Base-by-base conservation (phyloP, 2,888 invertebrate genomes). In the Hylaea fasciaria region DNA sequence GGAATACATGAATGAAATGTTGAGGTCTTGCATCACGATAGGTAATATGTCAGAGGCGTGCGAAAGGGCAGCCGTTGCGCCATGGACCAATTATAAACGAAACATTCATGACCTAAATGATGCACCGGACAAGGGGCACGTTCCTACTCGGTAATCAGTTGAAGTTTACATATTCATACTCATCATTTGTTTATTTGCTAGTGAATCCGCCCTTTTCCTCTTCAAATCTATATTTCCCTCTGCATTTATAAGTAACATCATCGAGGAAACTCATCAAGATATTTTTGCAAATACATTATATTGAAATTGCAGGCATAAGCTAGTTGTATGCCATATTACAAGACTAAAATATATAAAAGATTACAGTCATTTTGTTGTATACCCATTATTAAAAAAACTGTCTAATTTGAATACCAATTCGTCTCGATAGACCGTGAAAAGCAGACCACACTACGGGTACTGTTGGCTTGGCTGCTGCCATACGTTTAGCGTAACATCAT, bases 11-110 rank as follows among this genome's bases (percentile, higher is more conserved):
- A 68, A 76, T 72, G 66, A 72, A 72, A 66, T 71, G 68, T 72
- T 57, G 71, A 67, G 67, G 62, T 74, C 71, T 86, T 85, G 76
- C 82, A 74, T 78, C 82, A 83, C 68, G 61, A 57, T 57, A 52
- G 71, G 72, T 77, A 74, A 82, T 81, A 85, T 86, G 86, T 87
- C 86, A 87, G 86, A 86, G 83, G 72, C 85, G 76, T 73, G 76
- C 70, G 72, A 86, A 88, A 86, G 87, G 86, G 85, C 85, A 82
- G 64, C 62, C 64, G 74, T 77, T 79, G 70, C 67, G 76, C 67
- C 77, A 81, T 71, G 73, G 69, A 68, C 69, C 74, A 73, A 70
- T 70, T 73, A 69, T 66, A 70, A 73, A 66, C 64, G 68, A 75
- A 72, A 66, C 60, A 66, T 66, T 64, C 68, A 54, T 66, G 69